Base-by-base conservation (phyloP, 2,113 vertebrate genomes). In the Antechinus flavipes region DNA sequence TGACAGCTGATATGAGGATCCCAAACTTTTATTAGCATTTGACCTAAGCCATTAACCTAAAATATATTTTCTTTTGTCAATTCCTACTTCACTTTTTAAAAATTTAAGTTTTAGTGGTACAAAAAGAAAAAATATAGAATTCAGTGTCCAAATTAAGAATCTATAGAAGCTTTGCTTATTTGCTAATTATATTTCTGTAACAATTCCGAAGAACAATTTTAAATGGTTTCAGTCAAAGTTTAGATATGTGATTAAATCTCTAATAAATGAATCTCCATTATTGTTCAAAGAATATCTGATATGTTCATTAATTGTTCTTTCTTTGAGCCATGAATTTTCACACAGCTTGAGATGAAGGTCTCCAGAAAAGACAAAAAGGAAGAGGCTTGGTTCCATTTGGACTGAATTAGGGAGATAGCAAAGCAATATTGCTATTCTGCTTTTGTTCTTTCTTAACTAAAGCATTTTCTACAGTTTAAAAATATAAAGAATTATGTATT, bases 181-280 rank as follows among this genome's bases (percentile, higher is more conserved):
- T 93, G 93, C 6, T 35, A 94, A 91, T 95, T 95, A 94, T 91
- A 95, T 89, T 96, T 24, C 91, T 94, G 6, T 50, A 54, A 93
- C 25, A 96, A 23, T 92, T 97, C 54, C 93, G 56, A 56, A 93
- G 27, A 94, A 96, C 58, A 96, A 96, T 91, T 94, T 95, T 95
- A 27, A 9, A 91, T n/a, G 68, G 26, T 94, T 97, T 96, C 84
- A 92, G 26, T 61, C 1, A 35, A 90, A 55, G 89, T 95, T 91
- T 58, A 91, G 35, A 9, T 46, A 16, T 35, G 92, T 58, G 46
- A 96, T 30, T 95, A 96, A 93, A 90, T 91, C 54, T 47, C 94
- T 93, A 94, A 92, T 8, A 68, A 61, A 30, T 91, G 94, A 54
- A 92, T 95, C 53, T 97, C 22, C 58, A 94, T 76, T 93, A 93